These are phyloP conservation scores for Leptinotarsa defecta DNA, from an alignment of 1,140 invertebrate species.

Conservation along the genomic window DNA sequence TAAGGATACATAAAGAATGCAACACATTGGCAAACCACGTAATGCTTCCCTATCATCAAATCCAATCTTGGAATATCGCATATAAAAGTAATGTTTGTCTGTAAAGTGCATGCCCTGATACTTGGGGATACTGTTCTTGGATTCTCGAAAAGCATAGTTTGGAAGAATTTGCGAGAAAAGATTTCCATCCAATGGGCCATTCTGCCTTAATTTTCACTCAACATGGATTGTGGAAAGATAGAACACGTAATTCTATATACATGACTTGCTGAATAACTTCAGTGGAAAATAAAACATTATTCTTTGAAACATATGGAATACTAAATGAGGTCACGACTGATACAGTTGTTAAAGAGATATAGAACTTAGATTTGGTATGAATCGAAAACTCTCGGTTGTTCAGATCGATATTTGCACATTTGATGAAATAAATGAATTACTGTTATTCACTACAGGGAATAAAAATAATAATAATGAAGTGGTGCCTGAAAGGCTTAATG, in stretches of 20 bases:
- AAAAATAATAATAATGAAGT: too few species aligned
- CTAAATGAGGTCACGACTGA: too few species aligned
- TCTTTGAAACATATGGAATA: too few species aligned
- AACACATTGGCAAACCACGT: not conserved
- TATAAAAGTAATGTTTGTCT: not conserved
- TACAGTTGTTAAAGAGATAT: too few species aligned
- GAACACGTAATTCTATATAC: not conserved
- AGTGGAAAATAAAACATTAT: too few species aligned
- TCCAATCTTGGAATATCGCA: not conserved
- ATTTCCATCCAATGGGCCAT: not conserved
- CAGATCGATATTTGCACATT: too few species aligned
- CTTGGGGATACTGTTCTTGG: not conserved
- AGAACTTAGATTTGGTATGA: too few species aligned
- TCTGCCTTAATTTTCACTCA: slow-evolving; percentile 17
- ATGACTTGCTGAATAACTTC: not conserved
- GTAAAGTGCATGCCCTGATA: not conserved
- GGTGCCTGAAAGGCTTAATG: too few species aligned
- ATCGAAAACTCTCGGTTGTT: too few species aligned
- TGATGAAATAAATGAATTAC: too few species aligned
- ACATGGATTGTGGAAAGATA: not conserved
- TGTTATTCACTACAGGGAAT: too few species aligned
- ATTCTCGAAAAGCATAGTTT: not conserved
- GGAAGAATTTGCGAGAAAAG: not conserved
- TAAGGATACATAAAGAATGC: too few species aligned
- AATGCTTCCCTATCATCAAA: not conserved